A percentile compares a stretch with the other conserved stretches of the same genome.
These are phyloP conservation scores for Hypanus sabinus DNA, from an alignment of 2,113 vertebrate species.

Conservation along the genomic window DNA sequence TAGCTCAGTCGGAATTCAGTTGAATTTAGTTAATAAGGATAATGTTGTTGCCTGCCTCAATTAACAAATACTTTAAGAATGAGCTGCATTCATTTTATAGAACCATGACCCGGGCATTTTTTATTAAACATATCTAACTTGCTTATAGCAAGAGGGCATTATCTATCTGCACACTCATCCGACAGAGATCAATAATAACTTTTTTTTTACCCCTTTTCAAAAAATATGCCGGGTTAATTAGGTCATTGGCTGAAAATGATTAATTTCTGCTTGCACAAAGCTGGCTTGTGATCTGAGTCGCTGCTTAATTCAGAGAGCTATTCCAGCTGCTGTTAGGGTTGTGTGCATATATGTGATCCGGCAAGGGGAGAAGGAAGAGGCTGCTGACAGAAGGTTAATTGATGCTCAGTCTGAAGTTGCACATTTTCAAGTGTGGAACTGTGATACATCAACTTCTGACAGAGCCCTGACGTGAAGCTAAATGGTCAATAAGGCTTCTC, in stretches of 20 bases:
- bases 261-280: background rate
- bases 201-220: too few relatives aligned
- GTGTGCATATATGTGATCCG: background rate
- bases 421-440: background rate
- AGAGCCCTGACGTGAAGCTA: background rate
- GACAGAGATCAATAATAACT: background rate
- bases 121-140: background rate
- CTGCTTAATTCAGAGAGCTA: background rate
- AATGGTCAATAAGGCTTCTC: constrained; percentile 9
- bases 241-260: background rate
- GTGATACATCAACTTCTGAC: constrained; percentile 32
- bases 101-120: background rate
- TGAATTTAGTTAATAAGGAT: background rate
- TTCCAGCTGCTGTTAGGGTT: background rate
- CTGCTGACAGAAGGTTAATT: constrained; percentile 24
- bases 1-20: background rate
- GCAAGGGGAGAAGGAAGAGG: constrained; percentile 7
- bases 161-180: background rate
- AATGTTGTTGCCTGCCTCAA: background rate
- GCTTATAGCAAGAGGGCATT: background rate
- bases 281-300: background rate
- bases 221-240: background rate
- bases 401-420: constrained; percentile 25
- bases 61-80: background rate
- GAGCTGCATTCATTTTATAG: background rate